Conservation (phyloP, 2,888 invertebrate genomes). For the Fissipunctia ypsillon region DNA sequence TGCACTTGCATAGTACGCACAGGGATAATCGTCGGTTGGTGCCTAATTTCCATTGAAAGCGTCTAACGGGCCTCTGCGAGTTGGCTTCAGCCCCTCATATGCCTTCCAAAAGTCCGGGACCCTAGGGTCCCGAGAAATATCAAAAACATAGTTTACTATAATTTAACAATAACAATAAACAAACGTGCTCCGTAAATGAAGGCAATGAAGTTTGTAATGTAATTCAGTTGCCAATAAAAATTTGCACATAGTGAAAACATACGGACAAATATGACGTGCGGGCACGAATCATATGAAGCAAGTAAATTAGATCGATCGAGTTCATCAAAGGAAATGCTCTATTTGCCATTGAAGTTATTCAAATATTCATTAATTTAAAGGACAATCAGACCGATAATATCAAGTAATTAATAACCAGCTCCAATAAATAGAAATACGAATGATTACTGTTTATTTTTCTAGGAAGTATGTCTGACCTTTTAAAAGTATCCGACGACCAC, state of each 20-base stretch:
- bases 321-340: neutral
- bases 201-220: slow-evolving; percentile 15
- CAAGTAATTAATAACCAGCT: neutral
- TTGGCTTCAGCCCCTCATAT: too few relatives aligned
- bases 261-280: neutral
- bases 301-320: neutral
- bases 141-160: too few relatives aligned
- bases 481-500: neutral
- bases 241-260: slow-evolving; percentile 28
- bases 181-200: slow-evolving; percentile 27
- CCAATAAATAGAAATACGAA: neutral
- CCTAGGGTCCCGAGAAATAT: too few relatives aligned
- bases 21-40: too few relatives aligned
- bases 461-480: neutral
- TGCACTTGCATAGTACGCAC: too few relatives aligned
- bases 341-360: neutral
- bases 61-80: too few relatives aligned
- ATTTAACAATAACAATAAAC: neutral
- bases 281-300: neutral
- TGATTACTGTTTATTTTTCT: neutral
- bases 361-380: neutral
- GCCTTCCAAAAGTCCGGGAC: too few relatives aligned
- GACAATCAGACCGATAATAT: neutral
- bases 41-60: too few relatives aligned
- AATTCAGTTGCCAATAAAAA: slow-evolving; percentile 8